A percentile compares a stretch with the other conserved stretches of the same genome.
phyloP scores from a whole-genome alignment of 2,888 invertebrate species.

The Caenorhabditis doughertyi region DNA sequence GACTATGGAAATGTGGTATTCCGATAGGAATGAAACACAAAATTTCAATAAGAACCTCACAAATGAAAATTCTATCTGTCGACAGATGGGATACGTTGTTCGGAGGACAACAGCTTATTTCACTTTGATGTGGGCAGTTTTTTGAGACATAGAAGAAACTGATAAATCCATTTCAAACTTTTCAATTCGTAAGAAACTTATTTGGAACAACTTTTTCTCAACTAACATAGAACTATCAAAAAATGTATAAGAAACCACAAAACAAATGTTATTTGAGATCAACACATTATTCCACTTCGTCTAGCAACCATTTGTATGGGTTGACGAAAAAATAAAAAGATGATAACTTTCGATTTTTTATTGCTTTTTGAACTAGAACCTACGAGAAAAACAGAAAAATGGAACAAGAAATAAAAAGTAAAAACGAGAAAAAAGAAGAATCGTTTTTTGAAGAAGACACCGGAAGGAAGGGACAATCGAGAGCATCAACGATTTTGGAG shows the following conservation, averaged over 20 bases:
- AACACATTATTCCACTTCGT: conserved; percentile 6
- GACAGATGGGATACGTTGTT: conserved; percentile 33
- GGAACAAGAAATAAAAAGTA: conserved; percentile 34
- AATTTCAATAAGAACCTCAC: background rate
- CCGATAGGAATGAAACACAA: background rate
- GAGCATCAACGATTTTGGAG: conserved; percentile 49
- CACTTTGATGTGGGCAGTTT: too few relatives aligned
- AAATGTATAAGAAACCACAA: background rate
- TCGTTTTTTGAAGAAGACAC: conserved; percentile 14
- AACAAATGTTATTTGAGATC: conserved; percentile 18
- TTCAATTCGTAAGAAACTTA: too few relatives aligned
- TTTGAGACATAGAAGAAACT: too few relatives aligned
- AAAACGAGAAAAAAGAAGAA: conserved; percentile 3
- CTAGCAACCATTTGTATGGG: conserved; percentile 8
- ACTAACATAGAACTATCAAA: too few relatives aligned
- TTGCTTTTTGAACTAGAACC: conserved; percentile 34
- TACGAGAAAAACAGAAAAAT: conserved; percentile 24
- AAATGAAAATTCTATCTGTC: conserved; percentile 18
- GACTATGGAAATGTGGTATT: background rate
- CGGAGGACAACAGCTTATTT: too few relatives aligned
- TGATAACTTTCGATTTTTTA: conserved; percentile 57
- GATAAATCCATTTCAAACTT: too few relatives aligned
- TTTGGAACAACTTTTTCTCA: too few relatives aligned
- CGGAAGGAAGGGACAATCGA: conserved; percentile 60
- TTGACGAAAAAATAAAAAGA: conserved; percentile 28